Conservation (phyloP, 2,888 invertebrate genomes). For the Gonocerus acuteangulatus region DNA sequence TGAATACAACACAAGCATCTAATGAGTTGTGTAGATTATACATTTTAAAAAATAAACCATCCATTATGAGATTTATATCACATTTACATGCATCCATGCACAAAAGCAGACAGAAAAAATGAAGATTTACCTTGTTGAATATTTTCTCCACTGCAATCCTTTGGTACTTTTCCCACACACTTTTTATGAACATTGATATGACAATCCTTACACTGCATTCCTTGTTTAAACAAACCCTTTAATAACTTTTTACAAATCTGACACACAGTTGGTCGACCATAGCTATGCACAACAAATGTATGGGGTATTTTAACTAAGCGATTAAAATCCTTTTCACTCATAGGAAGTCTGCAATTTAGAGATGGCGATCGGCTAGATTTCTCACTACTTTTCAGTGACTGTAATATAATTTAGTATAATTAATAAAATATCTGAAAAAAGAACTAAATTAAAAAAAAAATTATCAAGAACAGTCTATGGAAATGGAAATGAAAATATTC, state of each 20-base stretch:
- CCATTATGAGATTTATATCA: no score
- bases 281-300: conserved; percentile 93
- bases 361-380: conserved; percentile 63
- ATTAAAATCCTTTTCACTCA: conserved; percentile 65
- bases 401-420: not conserved
- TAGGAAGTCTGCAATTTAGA: conserved; percentile 57
- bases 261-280: conserved; percentile 94
- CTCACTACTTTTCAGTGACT: conserved; percentile 20
- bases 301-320: conserved; percentile 72
- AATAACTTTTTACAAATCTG: conserved; percentile 91
- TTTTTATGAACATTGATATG: conserved; percentile 94
- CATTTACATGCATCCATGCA: no score
- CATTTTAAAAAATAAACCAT: no score
- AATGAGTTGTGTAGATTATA: no score
- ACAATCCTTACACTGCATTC: conserved; percentile 94
- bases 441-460: no score
- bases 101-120: no score
- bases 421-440: no score
- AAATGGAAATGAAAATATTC: no score
- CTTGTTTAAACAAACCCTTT: conserved; percentile 91
- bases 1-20: no score
- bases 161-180: conserved; percentile 80
- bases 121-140: conserved; percentile 28
- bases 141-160: conserved; percentile 79
- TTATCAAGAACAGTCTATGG: no score